Base-by-base conservation (phyloP, 1,140 invertebrate species). In the Drosophila obscura region DNA sequence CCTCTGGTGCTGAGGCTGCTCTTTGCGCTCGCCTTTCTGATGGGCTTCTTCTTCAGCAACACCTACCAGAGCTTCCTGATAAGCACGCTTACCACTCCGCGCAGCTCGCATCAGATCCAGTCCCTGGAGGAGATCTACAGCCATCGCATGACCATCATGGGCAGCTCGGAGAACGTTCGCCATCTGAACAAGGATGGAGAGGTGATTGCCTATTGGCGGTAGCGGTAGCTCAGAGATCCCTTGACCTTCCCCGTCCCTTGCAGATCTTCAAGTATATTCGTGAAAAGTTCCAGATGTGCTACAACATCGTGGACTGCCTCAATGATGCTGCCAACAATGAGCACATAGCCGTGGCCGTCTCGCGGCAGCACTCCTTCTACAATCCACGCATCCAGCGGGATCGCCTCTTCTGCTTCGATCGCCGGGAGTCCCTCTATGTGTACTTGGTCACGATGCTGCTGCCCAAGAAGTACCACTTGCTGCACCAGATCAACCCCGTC, bases 211-310 rank as follows among this genome's bases (percentile, higher is more conserved):
- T 39, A 11, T 39, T 13, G 4, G 35, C 35, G 13, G 9, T 13
- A 39, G 0, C 31, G 3, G 31, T 9, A 9, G 2, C 2, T 35
- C 31, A 53, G 39, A 45, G 11, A 4, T 43, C 9, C 7, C 3
- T 26, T 22, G 5, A 13, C 31, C 41, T 28, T 5, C 4, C 24
- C 7, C 5, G 2, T 7, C 8, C 4, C 8, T 24, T 58, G 0
- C 6, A 91, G 90, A 84, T 76, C n/a, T 91, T 90, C 48, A 83
- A 67, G 43, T 91, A 91, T n/a, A 87, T 91, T 7, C 81, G 90
- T 1, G 78, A 91, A 51, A 78, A 90, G 28, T 91, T 91, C 8
- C 64, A 90, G 28, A 89, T 91, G 53, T 91, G 90, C 44, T 87
- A 87, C 53, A 89, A 91, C 26, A 77, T 91, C 45, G 90, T 89